Conservation (phyloP, 2,113 vertebrate species). For the Australoheros scitulus region DNA sequence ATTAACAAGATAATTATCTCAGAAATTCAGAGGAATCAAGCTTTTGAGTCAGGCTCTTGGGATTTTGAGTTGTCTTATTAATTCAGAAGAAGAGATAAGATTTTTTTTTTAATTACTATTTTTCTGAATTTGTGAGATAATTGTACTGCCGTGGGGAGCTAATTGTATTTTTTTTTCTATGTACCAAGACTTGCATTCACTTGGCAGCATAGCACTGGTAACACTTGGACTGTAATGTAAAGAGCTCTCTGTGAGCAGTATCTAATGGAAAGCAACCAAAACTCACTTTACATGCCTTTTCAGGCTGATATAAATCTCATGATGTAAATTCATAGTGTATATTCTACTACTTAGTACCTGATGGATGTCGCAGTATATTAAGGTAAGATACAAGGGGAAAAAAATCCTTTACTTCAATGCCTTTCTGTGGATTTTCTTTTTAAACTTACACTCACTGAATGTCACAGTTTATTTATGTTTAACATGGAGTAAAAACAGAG, state of each 20-base stretch:
- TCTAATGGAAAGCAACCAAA: neutral
- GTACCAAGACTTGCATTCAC: neutral
- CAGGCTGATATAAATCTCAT: neutral
- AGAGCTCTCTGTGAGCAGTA: neutral
- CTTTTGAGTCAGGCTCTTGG: neutral
- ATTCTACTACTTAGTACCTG: neutral
- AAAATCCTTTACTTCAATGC: neutral
- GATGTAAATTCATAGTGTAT: constrained; percentile 47
- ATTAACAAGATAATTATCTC: neutral
- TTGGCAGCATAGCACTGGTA: neutral
- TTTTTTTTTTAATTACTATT: neutral
- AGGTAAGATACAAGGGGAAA: neutral
- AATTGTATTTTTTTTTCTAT: neutral
- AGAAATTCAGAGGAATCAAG: neutral
- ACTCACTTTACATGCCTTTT: neutral
- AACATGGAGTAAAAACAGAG: neutral
- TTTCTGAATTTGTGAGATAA: neutral
- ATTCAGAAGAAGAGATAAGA: neutral
- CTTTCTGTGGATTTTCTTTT: neutral
- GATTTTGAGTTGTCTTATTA: neutral
- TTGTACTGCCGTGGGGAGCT: neutral
- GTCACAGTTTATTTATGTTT: neutral
- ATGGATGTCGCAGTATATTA: neutral
- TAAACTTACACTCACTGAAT: neutral
- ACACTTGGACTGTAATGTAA: neutral